Evolutionary conservation across 2,888 invertebrate species (phyloP).

Genomic region (Cantharis flavilabris): DNA sequence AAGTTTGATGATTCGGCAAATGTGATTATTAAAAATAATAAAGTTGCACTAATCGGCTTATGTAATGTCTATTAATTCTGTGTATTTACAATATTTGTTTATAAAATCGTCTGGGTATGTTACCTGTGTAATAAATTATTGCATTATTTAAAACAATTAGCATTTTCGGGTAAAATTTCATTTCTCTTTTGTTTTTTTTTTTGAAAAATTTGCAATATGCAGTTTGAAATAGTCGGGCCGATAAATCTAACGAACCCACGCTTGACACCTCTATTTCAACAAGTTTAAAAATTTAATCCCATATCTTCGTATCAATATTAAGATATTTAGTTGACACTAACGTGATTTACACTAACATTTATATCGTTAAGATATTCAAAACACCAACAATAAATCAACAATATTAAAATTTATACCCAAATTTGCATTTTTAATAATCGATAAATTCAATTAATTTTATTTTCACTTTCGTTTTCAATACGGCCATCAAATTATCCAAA

Average conservation of each 20-base stretch:
- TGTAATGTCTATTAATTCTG: not conserved
- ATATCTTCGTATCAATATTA: slow-evolving; percentile 1
- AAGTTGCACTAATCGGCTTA: not conserved
- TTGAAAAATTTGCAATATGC: not conserved
- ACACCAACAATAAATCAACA: not conserved
- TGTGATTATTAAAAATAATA: not conserved
- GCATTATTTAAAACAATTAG: not conserved
- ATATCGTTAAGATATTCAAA: not conserved
- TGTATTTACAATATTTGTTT: not conserved
- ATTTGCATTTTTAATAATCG: slow-evolving; percentile 7
- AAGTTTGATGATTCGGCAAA: slow-evolving; percentile 4
- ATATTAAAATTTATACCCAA: not conserved
- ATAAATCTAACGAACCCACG: not conserved
- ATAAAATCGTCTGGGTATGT: not conserved
- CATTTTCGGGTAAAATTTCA: not conserved
- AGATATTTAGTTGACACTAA: not conserved
- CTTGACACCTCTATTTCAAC: not conserved
- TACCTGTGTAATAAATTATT: not conserved
- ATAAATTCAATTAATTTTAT: slow-evolving; percentile 4
- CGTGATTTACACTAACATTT: not conserved
- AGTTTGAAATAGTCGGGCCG: not conserved
- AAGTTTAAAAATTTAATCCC: slow-evolving; percentile 2
- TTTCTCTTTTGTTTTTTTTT: not conserved
- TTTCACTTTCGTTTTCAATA: slow-evolving; percentile 10
- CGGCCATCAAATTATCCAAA: not conserved